A percentile compares a stretch with the other conserved stretches of the same genome.
These are phyloP conservation scores for Reinhardtius hippoglossoides DNA, from an alignment of 2,113 vertebrate genomes.

Conservation along the genomic window DNA sequence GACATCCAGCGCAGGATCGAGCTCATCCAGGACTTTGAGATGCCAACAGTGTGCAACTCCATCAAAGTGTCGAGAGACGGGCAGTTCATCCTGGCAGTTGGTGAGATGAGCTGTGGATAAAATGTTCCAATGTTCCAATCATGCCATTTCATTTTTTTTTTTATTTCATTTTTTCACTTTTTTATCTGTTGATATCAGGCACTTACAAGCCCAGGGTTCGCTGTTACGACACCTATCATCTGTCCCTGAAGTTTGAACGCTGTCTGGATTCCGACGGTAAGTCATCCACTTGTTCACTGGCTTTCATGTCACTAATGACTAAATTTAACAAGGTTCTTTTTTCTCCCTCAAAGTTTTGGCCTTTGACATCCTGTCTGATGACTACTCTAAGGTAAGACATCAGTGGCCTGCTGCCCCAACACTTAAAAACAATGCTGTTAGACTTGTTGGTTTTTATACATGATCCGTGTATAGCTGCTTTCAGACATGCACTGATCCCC, in stretches of 20 bases:
- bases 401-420: no score
- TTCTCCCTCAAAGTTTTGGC: slow-evolving; percentile 87
- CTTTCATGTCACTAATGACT: neutral
- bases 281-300: slow-evolving; percentile 15
- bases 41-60: slow-evolving; percentile 94
- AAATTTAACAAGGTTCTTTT: slow-evolving; percentile 33
- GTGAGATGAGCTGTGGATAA: slow-evolving; percentile 66
- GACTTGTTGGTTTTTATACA: neutral
- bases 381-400: slow-evolving; percentile 95
- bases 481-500: no score
- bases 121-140: neutral
- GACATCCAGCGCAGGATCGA: slow-evolving; percentile 96
- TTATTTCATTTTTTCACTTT: neutral
- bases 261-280: slow-evolving; percentile 96
- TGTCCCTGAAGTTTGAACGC: slow-evolving; percentile 97
- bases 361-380: slow-evolving; percentile 96
- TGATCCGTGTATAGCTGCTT: neutral
- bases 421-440: neutral
- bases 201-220: slow-evolving; percentile 96
- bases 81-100: slow-evolving; percentile 94
- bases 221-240: slow-evolving; percentile 94
- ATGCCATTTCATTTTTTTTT: neutral
- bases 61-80: slow-evolving; percentile 95
- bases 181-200: slow-evolving; percentile 77
- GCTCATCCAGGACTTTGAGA: slow-evolving; percentile 98